Base-by-base conservation (phyloP, 1,140 invertebrate genomes). In the Subanguina moxae region DNA sequence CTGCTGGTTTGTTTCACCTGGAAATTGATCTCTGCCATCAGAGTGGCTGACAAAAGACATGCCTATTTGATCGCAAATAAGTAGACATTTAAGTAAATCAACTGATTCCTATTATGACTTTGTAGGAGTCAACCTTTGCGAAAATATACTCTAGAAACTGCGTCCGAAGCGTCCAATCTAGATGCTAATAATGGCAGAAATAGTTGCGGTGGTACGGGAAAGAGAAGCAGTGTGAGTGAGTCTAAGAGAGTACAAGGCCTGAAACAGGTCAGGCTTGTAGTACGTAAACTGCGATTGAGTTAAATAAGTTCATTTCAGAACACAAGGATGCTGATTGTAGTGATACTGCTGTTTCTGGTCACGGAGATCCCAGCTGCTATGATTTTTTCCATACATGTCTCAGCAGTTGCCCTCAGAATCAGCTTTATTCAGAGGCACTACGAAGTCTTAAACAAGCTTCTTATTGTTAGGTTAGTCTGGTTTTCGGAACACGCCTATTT, bases 281-380 rank as follows among this genome's bases (percentile, higher is more conserved):
- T 21, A 15, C 17, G 3, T 7, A 8, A 52, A 15, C 48, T 52
- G 32, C 3, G 32, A 3, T 38, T 38, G 11, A 5, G 32, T 38
- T 38, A 11, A 38, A 66, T 38, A 32, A 69, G 17, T 43, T 69
- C n/a, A n/a, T n/a, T 45, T 19, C 38, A 66, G 48, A 42, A 66
- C 25, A 30, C 28, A 42, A 23, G 27, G 25, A 80, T 80, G 78
- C 48, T 80, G 43, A 70, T 80, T 7, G 79, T 75, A 17, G 77
- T 80, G 17, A 80, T 80, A 28, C 48, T 81, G 21, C 62, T 80
- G 17, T 80, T 80, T 62, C 57, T 80, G 43, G 63, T 80, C 11
- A 80, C 78, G 9, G 78, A 80, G 52, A 82, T 80, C 25, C 78
- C 78, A 19, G 78, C 78, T 28, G 78, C 78, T 13, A 68, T 80